Base-by-base conservation (phyloP, 2,888 invertebrate species). In the Chalcosyrphus nemorum region DNA sequence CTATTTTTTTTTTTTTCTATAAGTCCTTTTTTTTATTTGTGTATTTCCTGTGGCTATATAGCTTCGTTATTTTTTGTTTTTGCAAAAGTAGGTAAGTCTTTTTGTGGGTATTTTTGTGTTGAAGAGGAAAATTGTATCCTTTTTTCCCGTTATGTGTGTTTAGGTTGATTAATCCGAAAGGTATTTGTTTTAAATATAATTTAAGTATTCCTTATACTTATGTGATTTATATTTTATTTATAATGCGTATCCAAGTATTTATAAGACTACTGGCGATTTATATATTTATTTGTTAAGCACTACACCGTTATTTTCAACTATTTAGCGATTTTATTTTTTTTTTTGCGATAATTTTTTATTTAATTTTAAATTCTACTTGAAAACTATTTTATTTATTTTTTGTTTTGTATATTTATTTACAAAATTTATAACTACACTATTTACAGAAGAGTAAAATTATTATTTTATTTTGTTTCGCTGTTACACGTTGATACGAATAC, bases 381-480 rank as follows among this genome's bases (percentile, higher is more conserved):
- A 35, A 59, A 72, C 19, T 68, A 24, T 2, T 41, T 29, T 45
- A 35, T 47, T 68, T 59, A 41, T 27, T 56, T 45, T 35, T 1
- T 24, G 32, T 13, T n/a, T 45, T 71, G 3, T 47, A 2, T 17
- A 54, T 74, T 74, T 72, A 59, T 80, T 72, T 66, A 72, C 65
- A 75, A 61, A 59, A 24, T 75, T 50, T 24, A 29, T 32, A 61
- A 65, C 59, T 77, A 82, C 82, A 82, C 72, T 82, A 82, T 82
- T 82, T 82, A 82, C 82, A 82, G 82, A 68, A 13, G 13, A 13
- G 38, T 61, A 74, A 43, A 56, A 71, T 66, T 29, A 71, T 66
- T 29, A 61, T 27, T 56, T 52, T 32, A 24, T 57, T 50, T 66
- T 56, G 15, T 41, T 57, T 68, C 47, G 56, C 63, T 70, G 56